Base-by-base conservation (phyloP, 2,888 invertebrate species). In the Yponomeuta malinellus region DNA sequence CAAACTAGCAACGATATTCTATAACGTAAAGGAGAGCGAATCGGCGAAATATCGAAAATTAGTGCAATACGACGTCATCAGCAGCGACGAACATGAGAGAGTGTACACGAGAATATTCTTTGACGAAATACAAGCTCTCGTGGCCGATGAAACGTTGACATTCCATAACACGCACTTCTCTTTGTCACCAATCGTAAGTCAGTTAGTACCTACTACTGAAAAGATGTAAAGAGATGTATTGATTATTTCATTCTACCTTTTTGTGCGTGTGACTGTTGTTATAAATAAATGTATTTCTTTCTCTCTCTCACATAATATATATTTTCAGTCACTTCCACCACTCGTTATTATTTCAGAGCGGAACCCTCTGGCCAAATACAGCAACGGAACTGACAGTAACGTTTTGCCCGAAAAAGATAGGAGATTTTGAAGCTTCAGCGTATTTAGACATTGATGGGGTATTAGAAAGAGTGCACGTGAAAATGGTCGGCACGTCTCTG, bases 381-480 rank as follows among this genome's bases (percentile, higher is more conserved):
- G 76, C 83, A 5, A 85, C 89, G 31, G 92, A 93, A 71, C 79
- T 95, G 71, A 91, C 86, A 0, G 81, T 95, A 72, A 89, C 91
- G 71, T 95, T 95, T 83, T 77, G 83, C 52, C 95, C 95, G 0
- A 83, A 89, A 76, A 83, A 85, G 76, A 89, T 93, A 69, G 93
- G 93, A 12, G 87, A 88, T 65, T 92, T 93, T 75, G 81, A 85
- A 64, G 82, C 88, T n/a, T 83, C 77, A 1, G 93, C 93, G 0
- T 95, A 92, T 83, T 85, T 95, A 73, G 94, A 95, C 75, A 86
- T 94, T 3, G 92, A 93, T 71, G 95, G 95, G 9, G 83, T 88
- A 5, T 80, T 80, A 68, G 83, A 92, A 23, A 90, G 95, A 72
- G 80, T 94, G 68, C 88, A 93, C 0, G 75, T 95, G 52, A 87